A percentile compares a stretch with the other conserved stretches of the same genome.
These are phyloP conservation scores for Caenorhabditis sp. DNA, from an alignment of 2,888 invertebrate species.

Conservation along the genomic window DNA sequence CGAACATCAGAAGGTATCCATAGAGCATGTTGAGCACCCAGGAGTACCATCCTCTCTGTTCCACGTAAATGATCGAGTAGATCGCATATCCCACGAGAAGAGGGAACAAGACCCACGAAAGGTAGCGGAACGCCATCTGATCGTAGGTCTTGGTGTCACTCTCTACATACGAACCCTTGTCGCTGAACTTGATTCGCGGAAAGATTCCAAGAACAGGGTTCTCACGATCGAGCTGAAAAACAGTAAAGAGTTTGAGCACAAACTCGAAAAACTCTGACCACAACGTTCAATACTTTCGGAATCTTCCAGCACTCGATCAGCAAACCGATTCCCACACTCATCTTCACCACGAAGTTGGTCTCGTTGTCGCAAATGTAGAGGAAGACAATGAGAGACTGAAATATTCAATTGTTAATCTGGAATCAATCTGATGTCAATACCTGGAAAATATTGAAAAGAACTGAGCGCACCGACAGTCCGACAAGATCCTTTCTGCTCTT, in stretches of 20 bases:
- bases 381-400: constrained; percentile 92
- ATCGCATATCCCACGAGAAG: constrained; percentile 92
- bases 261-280: constrained; percentile 34
- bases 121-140: constrained; percentile 91
- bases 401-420: neutral
- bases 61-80: constrained; percentile 94
- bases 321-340: constrained; percentile 94
- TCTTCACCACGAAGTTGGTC: constrained; percentile 92
- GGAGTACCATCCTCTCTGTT: constrained; percentile 97
- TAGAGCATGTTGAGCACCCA: constrained; percentile 96
- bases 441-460: constrained; percentile 95
- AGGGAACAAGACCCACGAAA: constrained; percentile 96
- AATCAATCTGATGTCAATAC: constrained; percentile 12
- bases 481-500: constrained; percentile 96
- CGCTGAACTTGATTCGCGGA: constrained; percentile 88
- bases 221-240: constrained; percentile 55
- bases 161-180: constrained; percentile 96
- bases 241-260: neutral
- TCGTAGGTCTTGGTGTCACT: constrained; percentile 95
- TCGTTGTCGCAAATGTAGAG: constrained; percentile 98
- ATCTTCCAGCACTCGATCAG: constrained; percentile 99
- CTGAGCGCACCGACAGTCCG: constrained; percentile 91
- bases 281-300: constrained; percentile 84
- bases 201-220: constrained; percentile 86
- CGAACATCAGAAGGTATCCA: constrained; percentile 95